Conservation (phyloP, 2,888 invertebrate genomes). For the Linnaemya vulpina region DNA sequence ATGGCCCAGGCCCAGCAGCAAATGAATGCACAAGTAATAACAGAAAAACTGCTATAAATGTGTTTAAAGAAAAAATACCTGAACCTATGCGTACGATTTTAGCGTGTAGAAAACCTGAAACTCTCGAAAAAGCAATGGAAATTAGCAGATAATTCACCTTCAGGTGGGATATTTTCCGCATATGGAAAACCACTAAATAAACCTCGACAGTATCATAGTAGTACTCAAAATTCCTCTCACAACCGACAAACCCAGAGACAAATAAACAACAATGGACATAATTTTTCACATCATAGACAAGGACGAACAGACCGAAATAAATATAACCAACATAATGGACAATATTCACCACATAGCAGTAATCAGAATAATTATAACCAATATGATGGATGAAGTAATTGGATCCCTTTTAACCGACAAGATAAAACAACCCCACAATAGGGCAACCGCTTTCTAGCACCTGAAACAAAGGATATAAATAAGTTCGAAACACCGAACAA, state of each 20-base stretch:
- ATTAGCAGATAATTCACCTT: too few relatives aligned
- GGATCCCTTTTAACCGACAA: constrained; percentile 20
- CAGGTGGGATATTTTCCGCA: too few relatives aligned
- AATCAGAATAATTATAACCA: too few relatives aligned
- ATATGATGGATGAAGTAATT: constrained; percentile 21
- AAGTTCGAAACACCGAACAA: constrained; percentile 9
- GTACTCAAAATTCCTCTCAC: too few relatives aligned
- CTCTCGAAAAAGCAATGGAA: constrained; percentile 7
- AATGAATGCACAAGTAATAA: not conserved
- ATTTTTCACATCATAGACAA: too few relatives aligned
- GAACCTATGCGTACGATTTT: not conserved
- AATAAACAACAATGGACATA: too few relatives aligned
- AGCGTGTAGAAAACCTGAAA: not conserved
- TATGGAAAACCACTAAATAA: constrained; percentile 2
- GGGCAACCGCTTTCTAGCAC: constrained; percentile 16
- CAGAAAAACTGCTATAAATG: not conserved
- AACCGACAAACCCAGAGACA: too few relatives aligned
- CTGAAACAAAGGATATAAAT: constrained; percentile 26
- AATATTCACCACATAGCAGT: too few relatives aligned
- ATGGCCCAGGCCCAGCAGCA: not conserved
- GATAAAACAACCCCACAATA: constrained; percentile 24
- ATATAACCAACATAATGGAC: too few relatives aligned
- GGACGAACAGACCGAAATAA: too few relatives aligned
- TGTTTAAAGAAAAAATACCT: constrained; percentile 1
- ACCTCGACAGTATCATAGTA: too few relatives aligned